These are phyloP conservation scores for Heterocephalus glaber DNA, from an alignment of 2,113 vertebrate species.

Conservation along the genomic window DNA sequence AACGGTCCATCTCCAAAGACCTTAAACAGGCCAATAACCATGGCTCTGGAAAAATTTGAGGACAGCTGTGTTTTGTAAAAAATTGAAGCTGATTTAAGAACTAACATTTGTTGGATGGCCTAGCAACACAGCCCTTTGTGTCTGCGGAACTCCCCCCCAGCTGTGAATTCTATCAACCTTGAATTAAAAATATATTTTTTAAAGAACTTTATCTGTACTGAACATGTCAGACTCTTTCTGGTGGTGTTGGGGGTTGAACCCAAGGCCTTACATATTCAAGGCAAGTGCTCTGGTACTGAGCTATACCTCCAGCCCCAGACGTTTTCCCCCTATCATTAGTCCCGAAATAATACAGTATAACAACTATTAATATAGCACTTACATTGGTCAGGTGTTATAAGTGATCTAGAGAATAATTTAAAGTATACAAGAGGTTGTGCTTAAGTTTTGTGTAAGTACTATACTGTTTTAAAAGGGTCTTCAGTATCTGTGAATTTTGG, in stretches of 20 bases:
- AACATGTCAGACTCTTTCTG: background rate
- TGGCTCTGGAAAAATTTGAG: background rate
- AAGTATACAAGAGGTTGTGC: background rate
- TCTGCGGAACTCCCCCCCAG: background rate
- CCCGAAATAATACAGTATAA: background rate
- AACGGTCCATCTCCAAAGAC: background rate
- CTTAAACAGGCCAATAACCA: background rate
- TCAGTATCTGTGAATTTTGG: background rate
- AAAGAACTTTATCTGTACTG: background rate
- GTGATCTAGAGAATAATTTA: background rate
- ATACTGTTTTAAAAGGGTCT: background rate
- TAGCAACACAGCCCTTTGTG: background rate
- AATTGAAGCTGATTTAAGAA: background rate
- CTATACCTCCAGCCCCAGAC: background rate
- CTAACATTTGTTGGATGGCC: no score
- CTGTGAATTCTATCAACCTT: background rate
- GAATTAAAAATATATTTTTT: background rate
- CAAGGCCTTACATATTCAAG: background rate
- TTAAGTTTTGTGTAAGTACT: background rate
- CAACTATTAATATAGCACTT: background rate
- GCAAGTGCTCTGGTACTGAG: background rate
- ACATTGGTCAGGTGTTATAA: background rate
- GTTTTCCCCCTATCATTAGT: background rate
- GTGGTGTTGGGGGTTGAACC: background rate
- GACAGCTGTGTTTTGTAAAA: background rate